Conservation (phyloP, 2,888 invertebrate species). For the Idaea aversata region DNA sequence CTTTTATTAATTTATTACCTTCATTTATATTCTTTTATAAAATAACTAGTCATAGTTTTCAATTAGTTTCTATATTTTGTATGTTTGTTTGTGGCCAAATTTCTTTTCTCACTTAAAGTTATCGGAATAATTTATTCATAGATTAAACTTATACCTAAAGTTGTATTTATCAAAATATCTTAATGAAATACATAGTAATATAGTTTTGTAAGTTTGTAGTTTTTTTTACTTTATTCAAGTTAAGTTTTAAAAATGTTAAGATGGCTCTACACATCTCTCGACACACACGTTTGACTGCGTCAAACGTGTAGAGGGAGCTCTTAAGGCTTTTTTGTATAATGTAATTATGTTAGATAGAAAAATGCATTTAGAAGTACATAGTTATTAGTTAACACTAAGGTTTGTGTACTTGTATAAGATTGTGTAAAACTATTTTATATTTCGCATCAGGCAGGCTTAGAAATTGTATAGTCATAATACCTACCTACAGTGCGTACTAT, state of each 20-base stretch:
- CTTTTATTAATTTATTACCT: not conserved
- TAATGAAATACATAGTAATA: not conserved
- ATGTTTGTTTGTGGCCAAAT: not conserved
- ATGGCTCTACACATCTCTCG: not conserved
- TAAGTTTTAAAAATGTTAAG: not conserved
- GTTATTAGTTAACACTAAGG: not conserved
- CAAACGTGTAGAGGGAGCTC: not conserved
- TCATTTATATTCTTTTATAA: no score
- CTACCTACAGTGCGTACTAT: not conserved
- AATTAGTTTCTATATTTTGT: not conserved
- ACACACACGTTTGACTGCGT: not conserved
- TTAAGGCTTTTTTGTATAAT: not conserved
- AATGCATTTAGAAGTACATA: slow-evolving; percentile 1
- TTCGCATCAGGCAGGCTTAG: not conserved
- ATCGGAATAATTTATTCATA: not conserved
- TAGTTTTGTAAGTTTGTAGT: not conserved
- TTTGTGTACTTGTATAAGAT: not conserved
- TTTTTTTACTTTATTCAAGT: not conserved
- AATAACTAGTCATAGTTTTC: not conserved
- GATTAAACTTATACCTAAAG: not conserved
- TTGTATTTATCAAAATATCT: not conserved
- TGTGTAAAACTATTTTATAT: not conserved
- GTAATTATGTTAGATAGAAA: not conserved
- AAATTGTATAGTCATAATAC: not conserved
- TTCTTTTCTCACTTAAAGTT: not conserved